phyloP scores from a whole-genome alignment of 2,888 invertebrate genomes.

The Lepeophtheirus nordmannii region DNA sequence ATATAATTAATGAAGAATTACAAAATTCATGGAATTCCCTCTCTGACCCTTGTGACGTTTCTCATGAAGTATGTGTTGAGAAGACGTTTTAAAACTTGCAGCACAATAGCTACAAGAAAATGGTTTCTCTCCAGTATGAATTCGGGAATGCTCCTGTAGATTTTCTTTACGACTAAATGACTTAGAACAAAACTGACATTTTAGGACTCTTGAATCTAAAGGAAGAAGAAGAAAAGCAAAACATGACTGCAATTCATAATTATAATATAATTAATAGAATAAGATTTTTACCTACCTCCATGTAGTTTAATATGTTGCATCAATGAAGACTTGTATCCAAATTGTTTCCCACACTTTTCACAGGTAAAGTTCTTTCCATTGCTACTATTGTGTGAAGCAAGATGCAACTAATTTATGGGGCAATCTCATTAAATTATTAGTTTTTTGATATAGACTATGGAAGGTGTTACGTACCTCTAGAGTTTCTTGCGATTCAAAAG shows the following conservation, averaged over 20 bases:
- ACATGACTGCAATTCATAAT: background rate
- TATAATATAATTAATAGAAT: background rate
- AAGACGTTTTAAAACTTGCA: slow-evolving; percentile 54
- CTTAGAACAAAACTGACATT: slow-evolving; percentile 52
- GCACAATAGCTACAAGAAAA: slow-evolving; percentile 51
- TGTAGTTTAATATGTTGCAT: slow-evolving; percentile 49
- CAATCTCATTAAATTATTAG: no score
- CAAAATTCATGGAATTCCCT: background rate
- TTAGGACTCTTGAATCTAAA: slow-evolving; percentile 45
- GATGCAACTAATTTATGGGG: background rate
- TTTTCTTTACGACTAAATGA: slow-evolving; percentile 62
- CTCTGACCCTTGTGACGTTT: background rate
- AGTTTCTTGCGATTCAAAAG: no score
- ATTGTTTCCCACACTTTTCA: slow-evolving; percentile 53
- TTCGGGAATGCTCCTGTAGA: slow-evolving; percentile 55
- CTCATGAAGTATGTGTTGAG: slow-evolving; percentile 37
- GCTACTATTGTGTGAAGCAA: slow-evolving; percentile 40
- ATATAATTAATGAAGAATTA: no score
- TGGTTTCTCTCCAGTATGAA: slow-evolving; percentile 63
- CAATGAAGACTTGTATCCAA: slow-evolving; percentile 60
- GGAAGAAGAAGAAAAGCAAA: background rate
- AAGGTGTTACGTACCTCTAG: no score
- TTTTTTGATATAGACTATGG: no score
- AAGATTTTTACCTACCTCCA: slow-evolving; percentile 30
- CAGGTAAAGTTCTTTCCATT: slow-evolving; percentile 52